Conservation (phyloP, 2,888 invertebrate species). For the Oxytorus armatus region DNA sequence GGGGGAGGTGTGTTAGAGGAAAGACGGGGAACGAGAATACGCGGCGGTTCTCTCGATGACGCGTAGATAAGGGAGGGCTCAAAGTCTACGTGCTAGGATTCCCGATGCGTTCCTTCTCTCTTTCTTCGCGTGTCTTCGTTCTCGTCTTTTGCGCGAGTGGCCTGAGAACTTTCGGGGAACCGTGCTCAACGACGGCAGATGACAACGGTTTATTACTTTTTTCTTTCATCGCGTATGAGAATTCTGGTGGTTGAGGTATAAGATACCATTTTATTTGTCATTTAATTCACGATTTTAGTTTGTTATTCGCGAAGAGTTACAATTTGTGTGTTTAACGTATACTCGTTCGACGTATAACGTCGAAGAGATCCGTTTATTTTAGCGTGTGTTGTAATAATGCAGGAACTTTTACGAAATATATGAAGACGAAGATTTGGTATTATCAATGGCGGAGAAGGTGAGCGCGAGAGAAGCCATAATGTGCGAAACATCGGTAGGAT, state of each 20-base stretch:
- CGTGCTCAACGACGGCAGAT: constrained; percentile 55
- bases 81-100: constrained; percentile 83
- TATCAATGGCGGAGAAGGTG: constrained; percentile 42
- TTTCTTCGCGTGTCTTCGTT: constrained; percentile 21
- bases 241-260: constrained; percentile 18
- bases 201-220: constrained; percentile 65
- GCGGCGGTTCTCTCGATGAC: constrained; percentile 79
- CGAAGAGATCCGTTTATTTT: neutral
- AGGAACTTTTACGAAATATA: neutral
- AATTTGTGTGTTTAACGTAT: constrained; percentile 4
- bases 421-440: constrained; percentile 3
- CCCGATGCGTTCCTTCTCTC: constrained; percentile 76
- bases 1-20: constrained; percentile 61
- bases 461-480: constrained; percentile 42
- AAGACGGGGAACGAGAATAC: constrained; percentile 61
- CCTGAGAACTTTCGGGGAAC: constrained; percentile 83
- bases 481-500: constrained; percentile 52
- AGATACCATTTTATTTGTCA: constrained; percentile 32
- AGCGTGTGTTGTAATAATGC: neutral
- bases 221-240: constrained; percentile 47
- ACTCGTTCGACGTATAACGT: too few species aligned
- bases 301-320: constrained; percentile 28
- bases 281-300: constrained; percentile 27
- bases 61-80: constrained; percentile 84
- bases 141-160: constrained; percentile 55